These are phyloP conservation scores for Sylvilagus bachmani DNA, from an alignment of 2,113 vertebrate species.

Conservation along the genomic window DNA sequence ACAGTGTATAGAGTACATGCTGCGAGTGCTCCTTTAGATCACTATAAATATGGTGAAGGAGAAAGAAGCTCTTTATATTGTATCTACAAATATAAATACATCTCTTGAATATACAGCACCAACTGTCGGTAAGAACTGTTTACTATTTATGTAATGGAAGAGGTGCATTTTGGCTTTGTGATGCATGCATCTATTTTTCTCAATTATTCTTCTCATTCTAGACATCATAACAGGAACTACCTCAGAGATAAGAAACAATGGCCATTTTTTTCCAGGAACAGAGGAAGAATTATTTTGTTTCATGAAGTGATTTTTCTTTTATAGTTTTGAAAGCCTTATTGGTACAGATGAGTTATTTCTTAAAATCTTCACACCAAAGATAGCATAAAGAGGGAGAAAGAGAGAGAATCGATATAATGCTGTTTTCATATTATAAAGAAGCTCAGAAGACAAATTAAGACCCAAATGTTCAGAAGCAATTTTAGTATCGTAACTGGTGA, in stretches of 20 bases:
- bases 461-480: neutral
- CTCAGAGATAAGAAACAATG: constrained; percentile 80
- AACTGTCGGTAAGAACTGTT: constrained; percentile 55
- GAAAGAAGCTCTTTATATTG: constrained; percentile 57
- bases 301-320: constrained; percentile 74
- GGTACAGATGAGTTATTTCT: constrained; percentile 60
- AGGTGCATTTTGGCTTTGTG: constrained; percentile 70
- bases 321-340: constrained; percentile 75
- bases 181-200: constrained; percentile 66
- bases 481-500: constrained; percentile 38
- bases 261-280: constrained; percentile 75
- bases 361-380: constrained; percentile 77
- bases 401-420: constrained; percentile 41
- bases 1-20: neutral
- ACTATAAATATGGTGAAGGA: constrained; percentile 72
- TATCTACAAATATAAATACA: constrained; percentile 57
- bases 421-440: constrained; percentile 65
- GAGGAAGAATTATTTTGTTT: constrained; percentile 83
- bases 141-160: constrained; percentile 71
- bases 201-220: constrained; percentile 79
- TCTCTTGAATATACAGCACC: constrained; percentile 55
- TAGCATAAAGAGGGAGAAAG: constrained; percentile 28
- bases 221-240: constrained; percentile 73
- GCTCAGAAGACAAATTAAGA: constrained; percentile 46
- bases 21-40: constrained; percentile 68